Base-by-base conservation (phyloP, 1,140 invertebrate species). In the Sminthurinus signatus region DNA sequence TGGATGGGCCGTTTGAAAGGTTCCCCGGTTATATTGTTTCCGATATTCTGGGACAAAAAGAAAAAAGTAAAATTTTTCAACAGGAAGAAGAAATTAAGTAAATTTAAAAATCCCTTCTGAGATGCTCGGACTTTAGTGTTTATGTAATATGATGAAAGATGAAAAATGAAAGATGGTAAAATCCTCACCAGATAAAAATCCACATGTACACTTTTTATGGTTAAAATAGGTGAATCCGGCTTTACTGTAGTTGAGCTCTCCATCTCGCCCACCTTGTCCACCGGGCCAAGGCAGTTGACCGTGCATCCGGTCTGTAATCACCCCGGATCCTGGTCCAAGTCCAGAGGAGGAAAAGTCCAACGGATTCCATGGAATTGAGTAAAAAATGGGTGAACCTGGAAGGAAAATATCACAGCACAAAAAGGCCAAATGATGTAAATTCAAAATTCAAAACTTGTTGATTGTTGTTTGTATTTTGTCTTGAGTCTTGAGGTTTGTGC, bases 211-310 rank as follows among this genome's bases (percentile, higher is more conserved):
- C 10, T 50, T 14, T 5, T 19, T 23, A 12, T 50, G 5, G 10
- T 50, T 50, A 19, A 10, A 50, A 23, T 50, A 50, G 46, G 46
- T 50, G 46, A 50, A 50, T 10, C 46, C 46, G 10, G 46, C 46
- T 19, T 50, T 50, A 19, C 46, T 50, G 23, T 50, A 50, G 46
- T 50, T 19, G 8, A 50, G 46, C 46, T 50, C 10, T 5, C 46
- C 46, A 19, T 15, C 19, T 15, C 15, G n/a, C n/a, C n/a, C 39
- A 42, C 39, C 10, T 10, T 12, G n/a, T 10, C n/a, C 10, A n/a
- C n/a, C n/a, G n/a, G 10, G 5, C 5, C 46, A n/a, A 15, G 23
- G 46, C 46, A 10, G 8, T 10, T 17, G 15, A 50, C 23, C 5
- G 14, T 5, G 15, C 15, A 50, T 15, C 8, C 5, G 23, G 19